Evolutionary conservation across 1,140 invertebrate species (phyloP).

Genomic region (Galendromus occidentalis): DNA sequence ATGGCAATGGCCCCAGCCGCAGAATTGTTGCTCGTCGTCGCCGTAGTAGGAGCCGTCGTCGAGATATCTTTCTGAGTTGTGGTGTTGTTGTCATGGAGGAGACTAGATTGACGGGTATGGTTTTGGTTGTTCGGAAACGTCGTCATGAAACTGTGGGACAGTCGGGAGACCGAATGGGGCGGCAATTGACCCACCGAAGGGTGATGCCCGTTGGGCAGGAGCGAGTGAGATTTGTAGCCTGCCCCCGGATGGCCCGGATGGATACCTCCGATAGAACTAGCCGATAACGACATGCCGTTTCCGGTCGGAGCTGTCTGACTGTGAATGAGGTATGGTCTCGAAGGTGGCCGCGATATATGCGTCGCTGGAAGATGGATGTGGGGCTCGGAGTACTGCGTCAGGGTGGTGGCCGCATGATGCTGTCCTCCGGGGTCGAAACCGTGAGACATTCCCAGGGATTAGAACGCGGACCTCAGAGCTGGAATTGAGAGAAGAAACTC

Average conservation of each 20-base stretch:
- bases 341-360: neutral
- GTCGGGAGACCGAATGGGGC: neutral
- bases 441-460: neutral
- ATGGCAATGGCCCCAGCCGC: neutral
- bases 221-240: slow-evolving; percentile 1
- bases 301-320: neutral
- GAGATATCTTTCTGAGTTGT: slow-evolving; percentile 9
- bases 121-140: slow-evolving; percentile 5
- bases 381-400: neutral
- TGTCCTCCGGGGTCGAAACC: slow-evolving; percentile 6
- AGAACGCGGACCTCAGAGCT: too few species aligned
- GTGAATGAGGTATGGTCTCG: neutral
- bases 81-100: neutral
- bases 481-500: too few species aligned
- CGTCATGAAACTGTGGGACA: slow-evolving; percentile 9
- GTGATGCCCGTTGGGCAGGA: slow-evolving; percentile 3
- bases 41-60: slow-evolving; percentile 8
- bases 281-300: neutral
- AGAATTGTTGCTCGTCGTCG: neutral
- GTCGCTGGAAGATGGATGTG: neutral
- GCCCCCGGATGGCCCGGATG: neutral
- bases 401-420: slow-evolving; percentile 1
- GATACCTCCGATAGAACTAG: neutral
- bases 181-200: neutral
- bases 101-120: slow-evolving; percentile 10